Evolutionary conservation across 2,888 invertebrate genomes (phyloP), one percentile per base, ranked within the genome.

Genomic region (Scaptomyza flava): DNA sequence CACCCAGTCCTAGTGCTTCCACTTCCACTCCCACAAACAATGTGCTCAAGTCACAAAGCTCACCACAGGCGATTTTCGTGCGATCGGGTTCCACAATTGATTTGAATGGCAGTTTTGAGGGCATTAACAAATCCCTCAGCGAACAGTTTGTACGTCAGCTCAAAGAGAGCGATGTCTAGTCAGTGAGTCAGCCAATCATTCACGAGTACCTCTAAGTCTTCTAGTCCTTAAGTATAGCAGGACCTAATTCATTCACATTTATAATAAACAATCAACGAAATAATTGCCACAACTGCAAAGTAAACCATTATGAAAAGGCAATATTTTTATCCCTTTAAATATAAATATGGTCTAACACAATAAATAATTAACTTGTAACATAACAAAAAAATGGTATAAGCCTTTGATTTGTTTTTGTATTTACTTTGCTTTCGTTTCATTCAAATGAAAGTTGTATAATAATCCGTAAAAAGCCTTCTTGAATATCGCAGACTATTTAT

Each of bases 91-190:
- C 67, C 33, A 7, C 43, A 5, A 45, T 46, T 23, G 51, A 60
- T 41, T 53, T 68, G 48, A 38, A 56, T 12, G 34, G 6, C n/a
- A 80, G 66, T 45, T 48, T 51, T 27, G 91, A 91, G 30, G 79
- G 83, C 12, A 62, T 91, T 7, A 89, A 90, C 70, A 91, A 91
- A 73, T 91, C 91, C 9, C 83, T 90, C 41, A 91, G 92, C 68
- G 91, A 91, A 53, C 90, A 91, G 62, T 87, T 81, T 62, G 91
- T 91, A 4, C 89, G 87, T 14, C 87, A 86, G 60, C 89, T 82
- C 30, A 91, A 91, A 60, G 91, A 90, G 68, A 91, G 91, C 76
- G 90, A 88, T 68, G 91, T 91, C 80, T 91, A 89, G 89, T 83
- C 77, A 65, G 41, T n/a, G 14, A 38, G 38, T 14, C 38, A 14